Evolutionary conservation across 2,888 invertebrate genomes (phyloP).

Genomic region (Thysanoteuthis rhombus): DNA sequence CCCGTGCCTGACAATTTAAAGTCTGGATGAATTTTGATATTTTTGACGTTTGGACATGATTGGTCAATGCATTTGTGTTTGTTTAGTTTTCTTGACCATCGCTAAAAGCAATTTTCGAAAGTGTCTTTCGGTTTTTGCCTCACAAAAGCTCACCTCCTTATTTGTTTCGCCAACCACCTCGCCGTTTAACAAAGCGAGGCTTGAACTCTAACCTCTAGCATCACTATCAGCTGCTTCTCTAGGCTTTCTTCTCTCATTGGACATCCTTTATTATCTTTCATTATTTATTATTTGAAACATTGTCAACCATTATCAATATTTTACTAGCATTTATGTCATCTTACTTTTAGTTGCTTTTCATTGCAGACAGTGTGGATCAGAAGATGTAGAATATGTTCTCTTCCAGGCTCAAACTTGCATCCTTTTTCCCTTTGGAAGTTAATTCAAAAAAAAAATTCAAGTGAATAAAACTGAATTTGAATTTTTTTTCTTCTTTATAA

Average conservation of each 20-base stretch:
- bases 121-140: neutral
- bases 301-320: too few species aligned
- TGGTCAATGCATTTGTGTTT: neutral
- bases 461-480: too few species aligned
- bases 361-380: too few species aligned
- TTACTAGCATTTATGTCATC: too few species aligned
- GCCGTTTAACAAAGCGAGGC: neutral
- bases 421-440: too few species aligned
- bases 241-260: neutral
- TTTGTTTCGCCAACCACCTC: neutral
- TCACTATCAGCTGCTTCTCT: neutral
- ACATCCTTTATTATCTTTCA: neutral
- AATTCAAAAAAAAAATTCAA: too few species aligned
- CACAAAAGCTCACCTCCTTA: neutral
- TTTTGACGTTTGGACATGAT: neutral
- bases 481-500: too few species aligned
- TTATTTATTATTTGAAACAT: too few species aligned
- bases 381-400: too few species aligned
- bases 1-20: neutral
- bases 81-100: neutral
- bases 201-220: neutral
- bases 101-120: neutral
- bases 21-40: neutral
- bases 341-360: too few species aligned
- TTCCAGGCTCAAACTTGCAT: too few species aligned